Percentiles rank a stretch among this genome's conserved stretches.
phyloP scores from a whole-genome alignment of 2,888 invertebrate genomes.

The Aspidiotus rigidus region DNA sequence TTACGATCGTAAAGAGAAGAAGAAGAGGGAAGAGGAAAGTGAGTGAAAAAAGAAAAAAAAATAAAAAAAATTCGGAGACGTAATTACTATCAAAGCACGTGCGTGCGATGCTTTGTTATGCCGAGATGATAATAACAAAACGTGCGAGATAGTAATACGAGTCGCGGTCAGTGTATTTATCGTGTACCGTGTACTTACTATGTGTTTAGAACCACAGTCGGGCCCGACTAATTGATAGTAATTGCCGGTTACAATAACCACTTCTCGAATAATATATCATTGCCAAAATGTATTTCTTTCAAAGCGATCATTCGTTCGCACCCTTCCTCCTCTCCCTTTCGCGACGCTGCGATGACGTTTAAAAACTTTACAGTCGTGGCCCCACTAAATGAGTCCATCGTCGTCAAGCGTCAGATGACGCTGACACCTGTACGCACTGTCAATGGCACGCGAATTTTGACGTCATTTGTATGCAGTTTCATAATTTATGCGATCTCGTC shows the following conservation, averaged over 20 bases:
- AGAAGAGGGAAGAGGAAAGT: background rate
- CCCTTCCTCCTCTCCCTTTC: too few relatives aligned
- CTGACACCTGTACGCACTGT: too few relatives aligned
- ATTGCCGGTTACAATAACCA: constrained; percentile 23
- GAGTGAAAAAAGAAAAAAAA: background rate
- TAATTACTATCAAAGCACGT: constrained; percentile 14
- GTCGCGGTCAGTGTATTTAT: background rate
- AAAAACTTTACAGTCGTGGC: too few relatives aligned
- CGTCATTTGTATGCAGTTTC: too few relatives aligned
- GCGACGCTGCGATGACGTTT: too few relatives aligned
- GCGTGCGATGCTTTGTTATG: background rate
- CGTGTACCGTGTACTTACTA: background rate
- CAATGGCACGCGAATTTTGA: too few relatives aligned
- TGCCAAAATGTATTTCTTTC: constrained; percentile 23
- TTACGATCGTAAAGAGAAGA: background rate
- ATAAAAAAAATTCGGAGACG: background rate
- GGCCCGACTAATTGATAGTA: constrained; percentile 27
- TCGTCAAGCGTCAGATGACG: too few relatives aligned
- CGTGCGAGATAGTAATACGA: background rate
- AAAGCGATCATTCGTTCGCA: too few relatives aligned
- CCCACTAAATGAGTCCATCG: too few relatives aligned
- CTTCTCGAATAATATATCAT: constrained; percentile 24
- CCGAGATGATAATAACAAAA: background rate
- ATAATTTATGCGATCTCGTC: too few relatives aligned
- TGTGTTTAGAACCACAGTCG: constrained; percentile 9